Percentiles rank a stretch among this genome's conserved stretches.
These are phyloP conservation scores for Petrolisthes manimaculis DNA, from an alignment of 2,888 invertebrate species.

Conservation along the genomic window DNA sequence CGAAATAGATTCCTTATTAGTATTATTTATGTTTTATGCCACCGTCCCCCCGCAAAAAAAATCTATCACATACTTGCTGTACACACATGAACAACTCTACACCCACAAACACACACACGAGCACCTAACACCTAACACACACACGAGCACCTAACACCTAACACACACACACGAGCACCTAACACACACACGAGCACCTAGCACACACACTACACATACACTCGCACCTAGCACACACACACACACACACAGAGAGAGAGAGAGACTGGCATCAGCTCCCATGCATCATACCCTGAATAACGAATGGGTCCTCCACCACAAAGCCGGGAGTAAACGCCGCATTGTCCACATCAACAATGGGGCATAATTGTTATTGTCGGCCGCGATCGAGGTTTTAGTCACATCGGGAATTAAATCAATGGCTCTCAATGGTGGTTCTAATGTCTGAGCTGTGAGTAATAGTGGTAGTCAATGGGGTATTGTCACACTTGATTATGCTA, in stretches of 20 bases:
- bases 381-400: conserved; percentile 53
- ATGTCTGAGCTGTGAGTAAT: conserved; percentile 39
- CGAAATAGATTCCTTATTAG: too few species aligned
- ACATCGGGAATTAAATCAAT: conserved; percentile 63
- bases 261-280: neutral
- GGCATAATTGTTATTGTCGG: conserved; percentile 62
- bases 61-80: too few species aligned
- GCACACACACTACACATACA: neutral
- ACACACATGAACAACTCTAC: too few species aligned
- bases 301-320: conserved; percentile 43
- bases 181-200: neutral
- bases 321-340: conserved; percentile 55
- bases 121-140: too few species aligned
- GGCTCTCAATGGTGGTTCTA: conserved; percentile 47
- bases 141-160: too few species aligned
- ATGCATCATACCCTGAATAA: conserved; percentile 54
- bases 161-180: too few species aligned
- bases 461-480: conserved; percentile 31
- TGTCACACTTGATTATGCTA: conserved; percentile 26
- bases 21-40: too few species aligned
- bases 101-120: too few species aligned
- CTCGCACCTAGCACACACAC: neutral
- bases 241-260: too few species aligned
- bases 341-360: conserved; percentile 59
- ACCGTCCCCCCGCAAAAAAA: too few species aligned